Evolutionary conservation across 2,888 invertebrate genomes (phyloP), one percentile per base, ranked within the genome.

Genomic region (Sinhomidia bicolor): DNA sequence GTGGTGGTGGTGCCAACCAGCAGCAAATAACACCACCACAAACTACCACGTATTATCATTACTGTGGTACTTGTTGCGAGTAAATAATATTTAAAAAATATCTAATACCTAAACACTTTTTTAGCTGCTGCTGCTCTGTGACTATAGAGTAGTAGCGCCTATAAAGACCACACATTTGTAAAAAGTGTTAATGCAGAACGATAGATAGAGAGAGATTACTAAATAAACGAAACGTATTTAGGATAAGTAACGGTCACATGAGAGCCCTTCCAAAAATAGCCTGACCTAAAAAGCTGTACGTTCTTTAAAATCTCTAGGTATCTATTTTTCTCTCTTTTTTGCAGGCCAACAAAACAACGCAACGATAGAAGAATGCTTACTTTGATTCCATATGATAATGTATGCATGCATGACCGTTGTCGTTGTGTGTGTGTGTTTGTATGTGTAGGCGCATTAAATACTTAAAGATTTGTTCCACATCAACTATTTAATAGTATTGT

Each of bases 241-340:
- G 86, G 86, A 81, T 86, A 83, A 88, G 44, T 88, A 88, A 88
- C 88, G 88, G 88, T 88, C 88, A 68, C 79, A 57, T 51, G 81
- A 81, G 80, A 88, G 80, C 84, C 88, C 84, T 88, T 88, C 84
- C 88, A 88, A 88, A 84, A 88, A 88, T 84, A 88, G 88, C 83
- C 78, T 88, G 88, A 88, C 88, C 88, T 71, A 88, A 88, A 88
- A 88, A 88, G 83, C 41, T 32, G n/a, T n/a, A n/a, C 79, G 65
- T 79, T 57, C 60, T 80, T 86, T 20, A 78, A 85, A 60, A 65
- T 78, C 62, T 36, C 17, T 41, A 41, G 5, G 4, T 57, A 20
- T 17, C 20, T 9, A 3, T 9, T 6, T 57, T 20, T 57, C 23
- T 23, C 0, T 51, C 23, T 60, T 1, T 60, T 7, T 60, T 60